phyloP scores from a whole-genome alignment of 2,888 invertebrate species.

The Rhingia rostrata region DNA sequence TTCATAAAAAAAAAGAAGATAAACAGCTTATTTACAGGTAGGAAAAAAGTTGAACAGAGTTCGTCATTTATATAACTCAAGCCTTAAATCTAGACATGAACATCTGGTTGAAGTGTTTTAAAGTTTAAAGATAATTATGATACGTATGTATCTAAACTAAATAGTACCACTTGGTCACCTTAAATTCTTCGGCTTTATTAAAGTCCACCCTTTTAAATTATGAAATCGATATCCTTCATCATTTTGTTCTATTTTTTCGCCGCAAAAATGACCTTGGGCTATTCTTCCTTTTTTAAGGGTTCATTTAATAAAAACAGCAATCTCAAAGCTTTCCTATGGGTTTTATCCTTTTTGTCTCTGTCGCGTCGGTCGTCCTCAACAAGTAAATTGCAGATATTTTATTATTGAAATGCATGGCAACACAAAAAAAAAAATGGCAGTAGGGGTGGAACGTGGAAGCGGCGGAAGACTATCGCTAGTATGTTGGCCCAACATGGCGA shows the following conservation, averaged over 20 bases:
- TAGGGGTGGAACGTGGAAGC: constrained; percentile 12
- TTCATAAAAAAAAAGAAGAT: constrained; percentile 7
- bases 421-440: not conserved
- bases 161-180: not conserved
- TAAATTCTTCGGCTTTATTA: not conserved
- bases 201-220: not conserved
- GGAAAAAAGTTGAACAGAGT: not conserved
- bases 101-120: no score
- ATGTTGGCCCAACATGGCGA: constrained; percentile 32
- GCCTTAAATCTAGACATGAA: no score
- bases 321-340: constrained; percentile 1
- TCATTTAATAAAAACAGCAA: constrained; percentile 27
- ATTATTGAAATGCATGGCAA: constrained; percentile 33
- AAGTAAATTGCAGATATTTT: constrained; percentile 54
- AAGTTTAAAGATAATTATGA: not conserved
- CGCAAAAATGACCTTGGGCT: constrained; percentile 42
- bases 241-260: not conserved
- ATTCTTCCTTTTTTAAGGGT: constrained; percentile 8
- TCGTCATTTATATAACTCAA: not conserved
- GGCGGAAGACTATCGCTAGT: constrained; percentile 8
- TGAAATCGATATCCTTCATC: constrained; percentile 22
- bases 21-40: constrained; percentile 16
- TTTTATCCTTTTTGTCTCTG: constrained; percentile 8
- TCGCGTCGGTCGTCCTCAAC: constrained; percentile 21
- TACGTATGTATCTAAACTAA: not conserved